Evolutionary conservation across 2,797 vertebrate species (phyloP).

Genomic region (Megaceryle alcyon): DNA sequence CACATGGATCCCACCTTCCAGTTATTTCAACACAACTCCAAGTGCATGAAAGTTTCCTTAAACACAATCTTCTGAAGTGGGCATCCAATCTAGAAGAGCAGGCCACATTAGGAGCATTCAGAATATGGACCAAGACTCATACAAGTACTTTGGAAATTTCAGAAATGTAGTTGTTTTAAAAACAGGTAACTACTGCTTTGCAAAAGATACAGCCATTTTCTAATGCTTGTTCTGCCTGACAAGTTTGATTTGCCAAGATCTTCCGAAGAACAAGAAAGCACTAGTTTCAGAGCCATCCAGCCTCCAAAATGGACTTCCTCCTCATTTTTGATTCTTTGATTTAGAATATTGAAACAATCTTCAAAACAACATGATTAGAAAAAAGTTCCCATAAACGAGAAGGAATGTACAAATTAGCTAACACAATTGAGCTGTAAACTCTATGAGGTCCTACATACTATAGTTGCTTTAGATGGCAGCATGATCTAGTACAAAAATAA

Average conservation of each 20-base stretch:
- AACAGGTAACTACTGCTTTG: background rate
- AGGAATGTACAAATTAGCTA: background rate
- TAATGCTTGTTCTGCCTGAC: background rate
- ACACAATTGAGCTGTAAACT: background rate
- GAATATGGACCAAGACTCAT: background rate
- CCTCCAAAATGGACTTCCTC: background rate
- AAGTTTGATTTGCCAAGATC: background rate
- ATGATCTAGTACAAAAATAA: background rate
- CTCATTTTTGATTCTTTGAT: background rate
- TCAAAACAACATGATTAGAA: background rate
- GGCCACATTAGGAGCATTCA: background rate
- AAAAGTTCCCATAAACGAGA: background rate
- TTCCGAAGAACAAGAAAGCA: background rate
- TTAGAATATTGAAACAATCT: background rate
- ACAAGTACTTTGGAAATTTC: background rate
- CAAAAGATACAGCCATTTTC: background rate
- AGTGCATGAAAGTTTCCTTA: background rate
- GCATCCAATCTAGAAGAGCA: background rate
- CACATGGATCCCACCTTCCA: background rate
- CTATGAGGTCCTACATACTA: background rate
- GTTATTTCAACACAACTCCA: background rate
- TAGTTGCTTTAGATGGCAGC: background rate
- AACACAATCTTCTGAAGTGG: background rate
- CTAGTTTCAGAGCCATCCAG: background rate
- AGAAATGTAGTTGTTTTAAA: background rate